Percentiles rank a stretch among this genome's conserved stretches.
phyloP scores from a whole-genome alignment of 2,113 vertebrate species.

The Zapornia atra region DNA sequence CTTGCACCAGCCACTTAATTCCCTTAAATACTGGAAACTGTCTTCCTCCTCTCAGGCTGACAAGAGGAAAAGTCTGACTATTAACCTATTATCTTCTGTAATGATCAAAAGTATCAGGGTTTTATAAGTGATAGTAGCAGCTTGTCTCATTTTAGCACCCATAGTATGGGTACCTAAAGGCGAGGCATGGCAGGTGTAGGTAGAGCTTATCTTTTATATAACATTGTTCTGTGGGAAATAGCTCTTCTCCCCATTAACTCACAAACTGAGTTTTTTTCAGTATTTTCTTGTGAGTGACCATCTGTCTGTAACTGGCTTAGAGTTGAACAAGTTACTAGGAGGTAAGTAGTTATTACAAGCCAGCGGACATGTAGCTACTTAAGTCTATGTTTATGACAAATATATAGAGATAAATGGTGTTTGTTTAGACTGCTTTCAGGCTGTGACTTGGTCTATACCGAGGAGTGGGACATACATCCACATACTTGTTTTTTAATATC shows the following conservation, averaged over 20 bases:
- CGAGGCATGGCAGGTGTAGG: neutral
- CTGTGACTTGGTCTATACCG: neutral
- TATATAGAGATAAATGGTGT: neutral
- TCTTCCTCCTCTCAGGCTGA: neutral
- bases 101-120: neutral
- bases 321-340: neutral
- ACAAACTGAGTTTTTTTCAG: neutral
- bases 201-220: neutral
- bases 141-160: neutral
- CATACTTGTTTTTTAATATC: neutral
- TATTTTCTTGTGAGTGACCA: neutral
- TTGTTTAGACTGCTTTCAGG: neutral
- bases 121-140: neutral
- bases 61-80: neutral
- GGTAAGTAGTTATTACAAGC: neutral
- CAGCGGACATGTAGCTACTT: neutral
- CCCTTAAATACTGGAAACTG: constrained; percentile 20
- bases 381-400: neutral
- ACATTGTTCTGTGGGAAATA: neutral
- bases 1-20: constrained; percentile 22
- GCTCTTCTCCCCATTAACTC: neutral
- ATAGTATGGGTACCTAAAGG: neutral
- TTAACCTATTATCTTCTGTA: neutral
- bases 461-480: neutral
- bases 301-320: neutral